Conservation (phyloP, 1,140 invertebrate species). For the Vollenhovia emeryi region DNA sequence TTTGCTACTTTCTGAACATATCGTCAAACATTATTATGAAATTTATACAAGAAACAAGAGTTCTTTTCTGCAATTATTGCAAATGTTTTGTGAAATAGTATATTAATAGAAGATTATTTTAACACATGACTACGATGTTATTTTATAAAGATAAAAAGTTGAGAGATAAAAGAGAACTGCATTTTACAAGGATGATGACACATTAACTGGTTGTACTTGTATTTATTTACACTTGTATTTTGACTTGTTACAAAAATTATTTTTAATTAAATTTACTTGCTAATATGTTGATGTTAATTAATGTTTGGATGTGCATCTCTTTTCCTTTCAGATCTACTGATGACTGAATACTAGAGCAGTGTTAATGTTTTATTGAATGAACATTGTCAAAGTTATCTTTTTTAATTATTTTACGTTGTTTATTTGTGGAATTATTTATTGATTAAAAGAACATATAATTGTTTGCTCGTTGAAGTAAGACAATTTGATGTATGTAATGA, state of each 20-base stretch:
- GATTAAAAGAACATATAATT: constrained; percentile 17
- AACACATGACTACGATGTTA: neutral
- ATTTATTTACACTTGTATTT: no score
- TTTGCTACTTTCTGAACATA: constrained; percentile 3
- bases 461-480: constrained; percentile 20
- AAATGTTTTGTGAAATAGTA: neutral
- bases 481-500: no score
- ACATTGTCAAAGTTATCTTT: constrained; percentile 15
- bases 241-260: constrained; percentile 6
- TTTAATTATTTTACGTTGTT: constrained; percentile 23
- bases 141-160: no score
- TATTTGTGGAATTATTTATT: constrained; percentile 24
- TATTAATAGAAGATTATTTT: neutral
- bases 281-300: constrained; percentile 17
- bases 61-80: neutral
- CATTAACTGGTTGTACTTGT: no score
- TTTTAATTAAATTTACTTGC: constrained; percentile 25
- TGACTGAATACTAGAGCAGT: constrained; percentile 29
- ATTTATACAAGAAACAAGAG: neutral
- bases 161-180: no score
- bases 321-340: constrained; percentile 49
- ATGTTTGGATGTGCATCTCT: constrained; percentile 34
- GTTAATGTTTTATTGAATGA: constrained; percentile 42
- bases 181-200: no score
- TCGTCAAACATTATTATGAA: neutral